phyloP scores from a whole-genome alignment of 2,797 vertebrate genomes.

The Glyptemys insculpta region DNA sequence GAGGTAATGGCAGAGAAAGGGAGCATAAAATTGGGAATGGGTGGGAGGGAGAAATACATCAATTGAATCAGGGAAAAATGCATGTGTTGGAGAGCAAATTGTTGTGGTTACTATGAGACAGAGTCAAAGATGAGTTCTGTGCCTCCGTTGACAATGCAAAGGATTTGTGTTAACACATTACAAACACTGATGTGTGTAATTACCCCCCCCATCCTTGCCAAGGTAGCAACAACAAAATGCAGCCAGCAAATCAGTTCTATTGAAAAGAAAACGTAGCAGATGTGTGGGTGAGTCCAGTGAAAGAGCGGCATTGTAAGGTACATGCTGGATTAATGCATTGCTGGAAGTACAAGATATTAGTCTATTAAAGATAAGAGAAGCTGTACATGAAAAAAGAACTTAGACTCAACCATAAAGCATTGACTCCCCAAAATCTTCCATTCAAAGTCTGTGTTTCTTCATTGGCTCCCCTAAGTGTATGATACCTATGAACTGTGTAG shows the following conservation, averaged over 20 bases:
- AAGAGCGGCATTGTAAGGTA: not conserved
- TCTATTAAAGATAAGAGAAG: not conserved
- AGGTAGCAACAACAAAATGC: not conserved
- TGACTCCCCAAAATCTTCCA: not conserved
- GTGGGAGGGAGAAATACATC: not conserved
- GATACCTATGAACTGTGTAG: not conserved
- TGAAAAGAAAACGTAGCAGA: not conserved
- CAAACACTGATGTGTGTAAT: not conserved
- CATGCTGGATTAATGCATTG: not conserved
- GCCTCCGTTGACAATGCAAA: not conserved
- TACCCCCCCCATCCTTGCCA: not conserved
- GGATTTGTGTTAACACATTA: constrained; percentile 1
- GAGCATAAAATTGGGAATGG: not conserved
- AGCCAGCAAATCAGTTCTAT: not conserved
- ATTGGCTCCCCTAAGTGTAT: not conserved
- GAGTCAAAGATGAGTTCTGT: constrained; percentile 20
- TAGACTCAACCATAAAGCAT: not conserved
- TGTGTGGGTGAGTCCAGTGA: not conserved
- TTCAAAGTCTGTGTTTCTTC: not conserved
- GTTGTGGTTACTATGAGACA: constrained; percentile 33
- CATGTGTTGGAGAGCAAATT: not conserved
- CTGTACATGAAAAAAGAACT: not conserved
- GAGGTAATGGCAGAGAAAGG: not conserved
- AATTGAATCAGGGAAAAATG: not conserved
- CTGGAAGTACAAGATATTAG: not conserved